Base-by-base conservation (phyloP, 2,113 vertebrate species). In the Periophthalmodon schlosseri region DNA sequence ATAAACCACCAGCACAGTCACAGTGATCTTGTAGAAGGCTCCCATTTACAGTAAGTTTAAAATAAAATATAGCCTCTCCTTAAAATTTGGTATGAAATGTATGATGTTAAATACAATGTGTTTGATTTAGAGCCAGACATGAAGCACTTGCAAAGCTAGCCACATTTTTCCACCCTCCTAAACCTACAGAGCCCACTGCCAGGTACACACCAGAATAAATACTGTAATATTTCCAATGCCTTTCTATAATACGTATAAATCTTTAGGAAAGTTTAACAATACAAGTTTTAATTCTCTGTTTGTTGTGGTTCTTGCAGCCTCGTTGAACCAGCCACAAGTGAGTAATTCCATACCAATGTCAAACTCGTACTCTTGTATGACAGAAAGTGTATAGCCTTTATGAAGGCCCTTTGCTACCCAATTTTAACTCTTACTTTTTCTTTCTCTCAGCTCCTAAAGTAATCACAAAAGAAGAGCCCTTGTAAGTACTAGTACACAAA, bases 121-220 rank as follows among this genome's bases (percentile, higher is more conserved):
- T 66, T 58, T 56, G 18, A n/a, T 69, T n/a, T 70, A 97, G 96
- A 76, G 85, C 90, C 46, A 93, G 88, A 87, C 90, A 94, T 0
- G 90, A 95, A 75, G 95, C 93, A 50, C 67, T 89, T 86, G 95
- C 92, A 68, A 91, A 79, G 68, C 68, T 94, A 89, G 90, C 91
- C 9, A 88, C 93, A 4, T 96, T 94, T 70, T 95, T 97, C 79
- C 54, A 92, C 67, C 76, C 91, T 81, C 50, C 78, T 0, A 80
- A 79, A 81, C 65, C 80, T 64, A 73, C 4, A 28, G 46, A 72
- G 34, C 58, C 81, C 20, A 18, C 66, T 61, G 64, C 58, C 68
- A 79, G 81, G 91, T 91, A 81, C 5, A 78, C 15, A 21, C 20
- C 9, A 21, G 18, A 44, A 64, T 64, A 64, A 10, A 34, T 36